Conservation (phyloP, 2,797 vertebrate species). For the Sebastes alutus region DNA sequence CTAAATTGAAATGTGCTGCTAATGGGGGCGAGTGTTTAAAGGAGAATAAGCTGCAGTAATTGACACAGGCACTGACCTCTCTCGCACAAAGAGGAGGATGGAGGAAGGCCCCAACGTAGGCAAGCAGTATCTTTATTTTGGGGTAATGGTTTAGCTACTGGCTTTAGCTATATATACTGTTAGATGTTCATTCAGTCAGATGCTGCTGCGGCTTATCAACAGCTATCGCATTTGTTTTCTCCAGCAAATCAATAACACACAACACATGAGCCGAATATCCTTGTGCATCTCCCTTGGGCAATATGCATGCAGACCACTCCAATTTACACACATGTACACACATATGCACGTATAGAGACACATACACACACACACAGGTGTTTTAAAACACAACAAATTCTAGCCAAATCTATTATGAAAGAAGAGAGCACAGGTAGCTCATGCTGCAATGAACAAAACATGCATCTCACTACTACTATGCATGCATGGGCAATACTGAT, state of each 20-base stretch:
- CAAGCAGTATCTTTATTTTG: conserved; percentile 3
- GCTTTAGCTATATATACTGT: background rate
- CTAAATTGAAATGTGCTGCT: conserved; percentile 79
- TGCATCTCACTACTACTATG: background rate
- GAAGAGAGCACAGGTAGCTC: background rate
- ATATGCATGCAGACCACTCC: conserved; percentile 16
- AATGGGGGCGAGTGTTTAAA: conserved; percentile 79
- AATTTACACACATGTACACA: conserved; percentile 8
- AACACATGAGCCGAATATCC: conserved; percentile 37
- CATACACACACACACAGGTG: background rate
- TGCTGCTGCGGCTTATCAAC: conserved; percentile 46
- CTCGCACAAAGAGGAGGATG: conserved; percentile 56
- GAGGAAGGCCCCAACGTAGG: conserved; percentile 34
- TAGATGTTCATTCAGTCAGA: conserved; percentile 14
- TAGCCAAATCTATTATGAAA: background rate
- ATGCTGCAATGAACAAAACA: conserved; percentile 9
- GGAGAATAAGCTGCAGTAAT: conserved; percentile 76
- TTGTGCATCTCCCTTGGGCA: conserved; percentile 21
- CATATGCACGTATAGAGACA: background rate
- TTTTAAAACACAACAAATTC: conserved; percentile 16
- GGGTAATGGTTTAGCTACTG: conserved; percentile 3
- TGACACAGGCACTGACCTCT: conserved; percentile 73
- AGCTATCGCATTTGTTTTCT: conserved; percentile 51
- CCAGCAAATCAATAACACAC: conserved; percentile 59
- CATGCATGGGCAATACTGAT: conserved; percentile 16